Evolutionary conservation across 2,797 vertebrate genomes (phyloP).

Genomic region (Bucorvus abyssinicus): DNA sequence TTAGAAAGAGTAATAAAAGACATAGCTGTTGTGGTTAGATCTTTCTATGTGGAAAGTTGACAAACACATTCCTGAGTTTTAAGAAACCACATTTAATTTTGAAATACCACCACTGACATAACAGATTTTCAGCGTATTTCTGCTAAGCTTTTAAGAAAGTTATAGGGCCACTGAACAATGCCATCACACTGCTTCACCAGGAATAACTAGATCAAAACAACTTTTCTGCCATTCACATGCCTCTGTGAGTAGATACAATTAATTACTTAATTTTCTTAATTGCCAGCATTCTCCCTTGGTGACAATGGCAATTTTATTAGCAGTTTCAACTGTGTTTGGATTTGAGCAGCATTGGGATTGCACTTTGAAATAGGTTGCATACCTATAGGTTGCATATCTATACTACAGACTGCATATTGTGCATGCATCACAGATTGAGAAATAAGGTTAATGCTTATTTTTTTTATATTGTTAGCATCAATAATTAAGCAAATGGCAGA

Average conservation of each 20-base stretch:
- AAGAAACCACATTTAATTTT: constrained; percentile 65
- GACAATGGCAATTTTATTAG: not conserved
- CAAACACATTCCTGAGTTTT: constrained; percentile 57
- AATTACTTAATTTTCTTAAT: not conserved
- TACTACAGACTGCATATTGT: not conserved
- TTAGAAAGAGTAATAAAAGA: constrained; percentile 79
- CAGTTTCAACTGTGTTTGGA: not conserved
- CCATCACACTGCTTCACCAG: not conserved
- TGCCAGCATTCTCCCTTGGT: not conserved
- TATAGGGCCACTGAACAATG: not conserved
- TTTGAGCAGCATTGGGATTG: not conserved
- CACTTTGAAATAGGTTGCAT: not conserved
- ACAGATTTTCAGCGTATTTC: constrained; percentile 31
- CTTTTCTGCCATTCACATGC: not conserved
- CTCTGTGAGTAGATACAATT: not conserved
- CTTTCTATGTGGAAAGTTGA: constrained; percentile 49
- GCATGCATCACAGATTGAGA: not conserved
- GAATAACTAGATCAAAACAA: not conserved
- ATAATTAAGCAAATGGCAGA: not conserved
- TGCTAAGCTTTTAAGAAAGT: not conserved
- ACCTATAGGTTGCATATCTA: not conserved
- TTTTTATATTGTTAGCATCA: not conserved
- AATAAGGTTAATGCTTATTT: not conserved
- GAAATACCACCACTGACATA: constrained; percentile 14
- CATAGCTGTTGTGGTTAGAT: constrained; percentile 76